Base-by-base conservation (phyloP, 2,797 vertebrate species). In the Coccyzus lansbergi region DNA sequence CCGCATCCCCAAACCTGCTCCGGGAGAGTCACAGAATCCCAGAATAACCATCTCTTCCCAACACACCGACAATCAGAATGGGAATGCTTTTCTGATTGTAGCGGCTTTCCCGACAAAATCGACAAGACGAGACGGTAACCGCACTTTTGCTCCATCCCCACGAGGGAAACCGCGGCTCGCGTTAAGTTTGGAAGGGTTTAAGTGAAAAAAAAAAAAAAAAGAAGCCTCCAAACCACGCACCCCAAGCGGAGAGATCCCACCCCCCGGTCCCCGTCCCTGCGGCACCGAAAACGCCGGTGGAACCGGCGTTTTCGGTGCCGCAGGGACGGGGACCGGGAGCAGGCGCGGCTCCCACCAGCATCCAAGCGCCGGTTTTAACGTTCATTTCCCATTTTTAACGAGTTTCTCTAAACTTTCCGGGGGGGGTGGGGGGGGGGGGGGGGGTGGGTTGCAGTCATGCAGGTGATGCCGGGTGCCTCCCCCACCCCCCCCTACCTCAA, bases 371-470 rank as follows among this genome's bases (percentile, higher is more conserved):
- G 40, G 40, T 26, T 26, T 15, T 24, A n/a, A 31, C 3, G 26
- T 15, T 31, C 9, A 15, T 72, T 76, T 68, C 34, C 44, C 59
- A 4, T 80, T 80, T 38, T 34, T 25, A 16, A 13, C 40, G 90
- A 95, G 63, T 94, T n/a, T 94, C 63, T 60, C 55, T 49, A 92
- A 95, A 92, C 87, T 95, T 95, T 88, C 38, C 29, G n/a, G n/a
- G n/a, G n/a, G n/a, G n/a, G n/a, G n/a, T n/a, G n/a, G n/a, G n/a
- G n/a, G n/a, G n/a, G n/a, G n/a, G n/a, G n/a, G n/a, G n/a, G n/a
- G n/a, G 21, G 9, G 70, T 40, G 36, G 81, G 34, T 59, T 72
- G 49, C 63, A 34, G 55, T 31, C 42, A 15, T 8, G 78, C 82
- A 59, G 82, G 60, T 72, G 56, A 18, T 19, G 12, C 44, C 44